These are phyloP conservation scores for Macropis europaea DNA, from an alignment of 2,888 invertebrate species.

Conservation along the genomic window DNA sequence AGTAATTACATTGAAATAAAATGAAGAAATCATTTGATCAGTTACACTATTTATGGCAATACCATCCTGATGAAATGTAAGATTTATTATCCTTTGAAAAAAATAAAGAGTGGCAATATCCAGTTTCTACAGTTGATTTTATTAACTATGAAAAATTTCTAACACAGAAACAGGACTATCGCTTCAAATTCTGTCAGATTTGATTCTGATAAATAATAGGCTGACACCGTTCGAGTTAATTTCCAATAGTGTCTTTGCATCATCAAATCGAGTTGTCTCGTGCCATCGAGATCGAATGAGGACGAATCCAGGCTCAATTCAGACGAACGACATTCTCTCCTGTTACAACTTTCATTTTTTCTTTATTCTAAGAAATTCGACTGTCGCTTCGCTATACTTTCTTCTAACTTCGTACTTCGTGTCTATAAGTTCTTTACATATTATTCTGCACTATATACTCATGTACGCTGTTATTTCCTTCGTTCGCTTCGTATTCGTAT, in stretches of 20 bases:
- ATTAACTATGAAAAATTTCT: not conserved
- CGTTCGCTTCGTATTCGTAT: constrained; percentile 46
- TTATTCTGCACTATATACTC: constrained; percentile 38
- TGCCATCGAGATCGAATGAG: constrained; percentile 21
- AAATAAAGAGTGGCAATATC: no score
- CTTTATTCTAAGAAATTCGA: constrained; percentile 26
- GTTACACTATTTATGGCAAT: no score
- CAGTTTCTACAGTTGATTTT: not conserved
- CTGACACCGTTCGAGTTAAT: not conserved
- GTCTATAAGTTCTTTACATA: constrained; percentile 26
- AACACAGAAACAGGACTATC: not conserved
- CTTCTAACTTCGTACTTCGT: constrained; percentile 37
- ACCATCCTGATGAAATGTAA: no score
- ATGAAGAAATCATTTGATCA: no score
- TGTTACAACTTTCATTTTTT: constrained; percentile 33
- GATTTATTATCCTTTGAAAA: not conserved
- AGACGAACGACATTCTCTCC: constrained; percentile 45
- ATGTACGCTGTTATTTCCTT: constrained; percentile 42
- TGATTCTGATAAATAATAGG: not conserved
- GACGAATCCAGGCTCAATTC: constrained; percentile 46
- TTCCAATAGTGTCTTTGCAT: not conserved
- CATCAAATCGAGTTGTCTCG: not conserved
- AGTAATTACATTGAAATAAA: no score
- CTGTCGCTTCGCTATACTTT: constrained; percentile 46
- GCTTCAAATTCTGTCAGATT: not conserved